phyloP scores from a whole-genome alignment of 2,113 vertebrate species.

The Myrmecobius fasciatus region DNA sequence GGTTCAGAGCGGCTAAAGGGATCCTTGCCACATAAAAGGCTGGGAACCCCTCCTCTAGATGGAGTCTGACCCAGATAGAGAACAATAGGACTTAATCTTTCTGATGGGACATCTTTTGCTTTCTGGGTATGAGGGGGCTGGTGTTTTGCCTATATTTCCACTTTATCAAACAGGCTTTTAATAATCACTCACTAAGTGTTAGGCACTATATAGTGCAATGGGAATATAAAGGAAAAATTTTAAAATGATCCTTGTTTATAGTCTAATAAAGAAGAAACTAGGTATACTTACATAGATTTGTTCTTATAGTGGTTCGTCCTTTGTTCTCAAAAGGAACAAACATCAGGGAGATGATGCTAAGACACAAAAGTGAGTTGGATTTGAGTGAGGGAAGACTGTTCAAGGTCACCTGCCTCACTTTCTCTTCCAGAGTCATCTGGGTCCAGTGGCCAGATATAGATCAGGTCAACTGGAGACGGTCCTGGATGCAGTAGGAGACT shows the following conservation, averaged over 20 bases:
- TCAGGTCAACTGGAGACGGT: too few species aligned
- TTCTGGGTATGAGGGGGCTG: background rate
- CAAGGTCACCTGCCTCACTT: too few species aligned
- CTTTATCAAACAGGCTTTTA: background rate
- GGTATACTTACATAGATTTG: background rate
- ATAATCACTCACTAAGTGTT: background rate
- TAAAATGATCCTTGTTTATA: background rate
- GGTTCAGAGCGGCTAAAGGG: background rate
- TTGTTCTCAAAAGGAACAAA: too few species aligned
- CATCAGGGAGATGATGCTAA: too few species aligned
- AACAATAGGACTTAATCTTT: background rate
- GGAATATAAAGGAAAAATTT: background rate
- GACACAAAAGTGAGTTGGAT: too few species aligned
- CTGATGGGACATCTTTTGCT: background rate
- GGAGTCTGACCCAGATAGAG: background rate
- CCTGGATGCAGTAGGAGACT: too few species aligned
- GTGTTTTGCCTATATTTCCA: background rate
- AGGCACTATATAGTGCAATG: background rate
- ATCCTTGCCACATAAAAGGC: background rate
- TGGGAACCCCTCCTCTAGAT: background rate
- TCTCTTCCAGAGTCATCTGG: too few species aligned
- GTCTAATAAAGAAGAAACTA: background rate
- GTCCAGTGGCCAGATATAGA: too few species aligned
- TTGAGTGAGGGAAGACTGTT: too few species aligned
- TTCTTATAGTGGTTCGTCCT: too few species aligned